Percentiles rank a stretch among this genome's conserved stretches.
Conservation (phyloP, 1,140 invertebrate genomes). For the Gryon sp. region DNA sequence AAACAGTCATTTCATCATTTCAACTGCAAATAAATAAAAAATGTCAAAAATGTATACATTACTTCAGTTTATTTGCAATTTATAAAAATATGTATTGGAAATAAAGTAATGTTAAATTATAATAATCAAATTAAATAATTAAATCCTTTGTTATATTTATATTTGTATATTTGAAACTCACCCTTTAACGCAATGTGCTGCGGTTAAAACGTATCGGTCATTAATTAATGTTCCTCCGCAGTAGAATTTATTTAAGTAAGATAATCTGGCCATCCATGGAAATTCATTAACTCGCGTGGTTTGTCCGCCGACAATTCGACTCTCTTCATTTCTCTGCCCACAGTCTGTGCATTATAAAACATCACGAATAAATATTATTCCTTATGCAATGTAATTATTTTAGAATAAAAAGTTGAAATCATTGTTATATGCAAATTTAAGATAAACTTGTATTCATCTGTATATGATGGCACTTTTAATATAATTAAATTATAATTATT, state of each 20-base stretch:
- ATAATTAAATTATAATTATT: too few relatives aligned
- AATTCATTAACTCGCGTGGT: slow-evolving; percentile 87
- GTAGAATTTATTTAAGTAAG: slow-evolving; percentile 91
- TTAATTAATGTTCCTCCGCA: slow-evolving; percentile 91
- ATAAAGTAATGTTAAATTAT: too few relatives aligned
- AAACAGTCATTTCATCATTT: too few relatives aligned
- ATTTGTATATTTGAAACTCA: slow-evolving; percentile 71
- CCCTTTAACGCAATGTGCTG: slow-evolving; percentile 92
- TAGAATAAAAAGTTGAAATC: too few relatives aligned
- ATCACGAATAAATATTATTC: not conserved
- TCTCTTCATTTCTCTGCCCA: slow-evolving; percentile 87
- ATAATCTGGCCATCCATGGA: slow-evolving; percentile 90
- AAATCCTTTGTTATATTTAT: not conserved
- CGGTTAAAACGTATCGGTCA: slow-evolving; percentile 89
- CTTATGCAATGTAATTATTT: too few relatives aligned
- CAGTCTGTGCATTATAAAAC: slow-evolving; percentile 81
- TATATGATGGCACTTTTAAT: too few relatives aligned
- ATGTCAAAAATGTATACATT: too few relatives aligned
- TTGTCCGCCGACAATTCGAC: slow-evolving; percentile 88
- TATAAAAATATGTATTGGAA: too few relatives aligned
- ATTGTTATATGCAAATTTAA: too few relatives aligned
- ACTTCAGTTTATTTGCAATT: too few relatives aligned
- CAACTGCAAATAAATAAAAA: too few relatives aligned
- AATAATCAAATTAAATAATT: not conserved
- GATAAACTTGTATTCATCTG: too few relatives aligned